Base-by-base conservation (phyloP, 2,888 invertebrate species). In the Antheraea yamamai region DNA sequence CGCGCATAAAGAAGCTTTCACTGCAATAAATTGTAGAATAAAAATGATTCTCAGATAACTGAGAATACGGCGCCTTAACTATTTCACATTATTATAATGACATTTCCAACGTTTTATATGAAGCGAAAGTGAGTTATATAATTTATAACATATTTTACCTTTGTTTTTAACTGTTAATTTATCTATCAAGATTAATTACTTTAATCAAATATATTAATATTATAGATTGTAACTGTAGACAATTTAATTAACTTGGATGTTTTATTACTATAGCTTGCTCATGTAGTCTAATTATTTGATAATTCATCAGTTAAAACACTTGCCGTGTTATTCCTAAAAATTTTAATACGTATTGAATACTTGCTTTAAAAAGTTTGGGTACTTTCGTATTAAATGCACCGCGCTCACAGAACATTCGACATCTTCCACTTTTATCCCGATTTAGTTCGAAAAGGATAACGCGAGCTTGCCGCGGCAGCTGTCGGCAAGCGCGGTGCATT, bases 111-210 rank as follows among this genome's bases (percentile, higher is more conserved):
- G 78, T 77, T 78, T 76, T 80, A 79, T 77, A 78, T 74, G 26
- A 71, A 81, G 82, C 79, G 84, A 84, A 84, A 84, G 84, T 82
- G 75, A 74, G 77, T 82, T 83, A 83, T 80, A 80, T 86, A 82
- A 85, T 77, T 47, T 47, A 35, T 71, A 64, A 70, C 68, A 18
- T 52, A 35, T 26, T 26, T 30, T 52, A 51, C 71, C 47, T 73
- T 73, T 75, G 51, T 68, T 39, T 66, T 70, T 39, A 70, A 39
- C 70, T 70, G n/a, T 70, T 39, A 70, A 70, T 70, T 70, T 39
- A 18, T 26, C 35, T 39, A 55, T 75, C 52, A 52, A 73, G 18
- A 66, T 30, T 20, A 72, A 58, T 58, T 47, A 73, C 58, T 72
- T 73, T 20, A 61, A 64, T 75, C 64, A 64, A 66, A 23, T 61